Evolutionary conservation across 1,140 invertebrate genomes (phyloP).

Genomic region (Cephus cinctus): DNA sequence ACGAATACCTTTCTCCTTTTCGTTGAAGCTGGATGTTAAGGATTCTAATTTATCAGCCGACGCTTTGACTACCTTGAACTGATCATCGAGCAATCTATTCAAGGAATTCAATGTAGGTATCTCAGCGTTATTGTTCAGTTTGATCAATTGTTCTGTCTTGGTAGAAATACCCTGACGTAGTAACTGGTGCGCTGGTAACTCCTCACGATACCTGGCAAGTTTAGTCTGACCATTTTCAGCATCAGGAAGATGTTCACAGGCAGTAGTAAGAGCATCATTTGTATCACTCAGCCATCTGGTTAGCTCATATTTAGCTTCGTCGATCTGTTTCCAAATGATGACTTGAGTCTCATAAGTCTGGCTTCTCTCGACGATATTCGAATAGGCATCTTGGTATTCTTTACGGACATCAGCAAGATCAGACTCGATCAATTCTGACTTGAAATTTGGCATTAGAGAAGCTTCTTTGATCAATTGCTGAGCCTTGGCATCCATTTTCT

Average conservation of each 20-base stretch:
- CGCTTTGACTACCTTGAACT: conserved; percentile 74
- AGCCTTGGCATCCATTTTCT: conserved; percentile 72
- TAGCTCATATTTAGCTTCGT: conserved; percentile 80
- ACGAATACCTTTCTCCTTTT: conserved; percentile 73
- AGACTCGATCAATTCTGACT: conserved; percentile 64
- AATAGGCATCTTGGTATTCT: conserved; percentile 74
- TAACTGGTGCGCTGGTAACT: conserved; percentile 75
- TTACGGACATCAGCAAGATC: conserved; percentile 64
- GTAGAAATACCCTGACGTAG: conserved; percentile 73
- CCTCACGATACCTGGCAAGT: conserved; percentile 82
- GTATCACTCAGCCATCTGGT: conserved; percentile 82
- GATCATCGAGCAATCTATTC: conserved; percentile 69
- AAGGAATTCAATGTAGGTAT: conserved; percentile 71
- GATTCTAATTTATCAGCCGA: conserved; percentile 76
- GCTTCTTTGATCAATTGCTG: conserved; percentile 72
- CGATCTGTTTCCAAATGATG: conserved; percentile 89
- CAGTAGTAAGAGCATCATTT: conserved; percentile 70
- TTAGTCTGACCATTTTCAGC: conserved; percentile 75
- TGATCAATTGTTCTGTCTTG: conserved; percentile 78
- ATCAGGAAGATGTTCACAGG: conserved; percentile 74
- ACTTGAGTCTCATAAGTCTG: conserved; percentile 84
- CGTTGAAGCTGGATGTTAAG: conserved; percentile 67
- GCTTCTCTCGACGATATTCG: conserved; percentile 67
- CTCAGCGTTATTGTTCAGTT: conserved; percentile 72
- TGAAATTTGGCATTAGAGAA: conserved; percentile 73